Percentiles rank a stretch among this genome's conserved stretches.
Evolutionary conservation across 2,113 vertebrate genomes (phyloP).

Genomic region (Nasalis larvatus): DNA sequence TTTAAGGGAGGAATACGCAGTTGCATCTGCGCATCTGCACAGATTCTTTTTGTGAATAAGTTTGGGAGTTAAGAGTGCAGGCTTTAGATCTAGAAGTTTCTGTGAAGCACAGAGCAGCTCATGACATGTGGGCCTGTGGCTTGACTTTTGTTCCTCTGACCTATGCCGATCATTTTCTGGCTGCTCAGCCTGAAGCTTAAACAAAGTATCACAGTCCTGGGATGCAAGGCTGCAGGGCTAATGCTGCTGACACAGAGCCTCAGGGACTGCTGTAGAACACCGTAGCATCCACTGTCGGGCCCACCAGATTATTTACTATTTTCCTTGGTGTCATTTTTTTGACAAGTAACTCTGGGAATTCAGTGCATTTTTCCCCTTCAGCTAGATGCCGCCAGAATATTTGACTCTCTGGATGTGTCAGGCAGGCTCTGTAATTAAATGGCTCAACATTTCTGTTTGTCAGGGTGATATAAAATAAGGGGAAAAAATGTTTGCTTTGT

Average conservation of each 20-base stretch:
- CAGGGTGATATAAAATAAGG: slow-evolving; percentile 61
- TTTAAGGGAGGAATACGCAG: neutral
- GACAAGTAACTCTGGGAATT: slow-evolving; percentile 58
- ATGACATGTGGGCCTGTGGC: neutral
- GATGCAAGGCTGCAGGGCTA: neutral
- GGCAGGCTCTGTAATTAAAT: slow-evolving; percentile 51
- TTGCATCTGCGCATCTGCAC: neutral
- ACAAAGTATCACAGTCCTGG: neutral
- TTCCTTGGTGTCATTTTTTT: slow-evolving; percentile 59
- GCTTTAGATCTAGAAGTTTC: neutral
- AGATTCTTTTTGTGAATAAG: neutral
- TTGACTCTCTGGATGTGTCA: slow-evolving; percentile 56
- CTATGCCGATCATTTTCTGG: too few species aligned
- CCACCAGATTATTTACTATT: slow-evolving; percentile 33
- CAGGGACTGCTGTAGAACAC: neutral
- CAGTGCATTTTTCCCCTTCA: slow-evolving; percentile 58
- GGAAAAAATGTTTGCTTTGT: slow-evolving; percentile 40
- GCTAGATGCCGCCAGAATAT: slow-evolving; percentile 58
- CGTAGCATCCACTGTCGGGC: neutral
- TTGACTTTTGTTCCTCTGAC: neutral
- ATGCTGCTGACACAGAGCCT: neutral
- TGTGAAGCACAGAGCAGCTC: neutral
- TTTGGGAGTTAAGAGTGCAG: neutral
- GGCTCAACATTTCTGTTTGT: slow-evolving; percentile 71
- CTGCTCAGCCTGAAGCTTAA: neutral